Evolutionary conservation across 1,140 invertebrate genomes (phyloP), one percentile per base, ranked within the genome.

Genomic region (Nasonia vitripennis): DNA sequence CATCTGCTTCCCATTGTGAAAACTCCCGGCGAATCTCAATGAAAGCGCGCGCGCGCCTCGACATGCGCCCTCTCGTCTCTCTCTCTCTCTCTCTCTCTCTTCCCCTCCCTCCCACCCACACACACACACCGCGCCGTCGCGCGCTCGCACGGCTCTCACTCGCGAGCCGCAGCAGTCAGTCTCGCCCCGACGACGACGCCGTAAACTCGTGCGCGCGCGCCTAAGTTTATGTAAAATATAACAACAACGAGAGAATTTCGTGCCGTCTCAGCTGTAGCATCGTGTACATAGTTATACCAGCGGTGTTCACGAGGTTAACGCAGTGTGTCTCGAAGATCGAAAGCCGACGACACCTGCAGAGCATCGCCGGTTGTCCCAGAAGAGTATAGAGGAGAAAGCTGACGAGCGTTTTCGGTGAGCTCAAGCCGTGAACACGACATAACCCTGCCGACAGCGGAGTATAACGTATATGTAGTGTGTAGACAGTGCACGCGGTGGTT

Each of bases 181-280:
- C 68, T 82, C 70, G 80, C 48, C 55, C 34, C 51, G 34, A 75
- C 81, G n/a, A 71, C 81, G 51, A 45, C 10, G 20, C 10, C 51
- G 37, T 48, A 27, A 27, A 67, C 77, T 20, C 55, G 20, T 3
- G 17, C 17, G 4, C 86, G 86, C 83, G 48, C 86, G 86, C 86
- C 34, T 12, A 14, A 11, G 37, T 27, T 17, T 20, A n/a, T 68
- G 81, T 83, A 48, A 6, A 37, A 37, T 37, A 37, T 37, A 37
- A 37, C 34, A 37, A 37, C 34, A 37, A 3, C 34, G 34, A 37
- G 2, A 37, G 0, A 37, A 37, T 37, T 37, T 37, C 34, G 34
- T 37, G 34, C 34, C 34, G 34, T 37, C 34, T 37, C 34, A 37
- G 34, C 34, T 37, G 34, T 37, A 37, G 2, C 34, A 37, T 37